Evolutionary conservation across 2,888 invertebrate species (phyloP).

Genomic region (Spilosoma lubricipeda): DNA sequence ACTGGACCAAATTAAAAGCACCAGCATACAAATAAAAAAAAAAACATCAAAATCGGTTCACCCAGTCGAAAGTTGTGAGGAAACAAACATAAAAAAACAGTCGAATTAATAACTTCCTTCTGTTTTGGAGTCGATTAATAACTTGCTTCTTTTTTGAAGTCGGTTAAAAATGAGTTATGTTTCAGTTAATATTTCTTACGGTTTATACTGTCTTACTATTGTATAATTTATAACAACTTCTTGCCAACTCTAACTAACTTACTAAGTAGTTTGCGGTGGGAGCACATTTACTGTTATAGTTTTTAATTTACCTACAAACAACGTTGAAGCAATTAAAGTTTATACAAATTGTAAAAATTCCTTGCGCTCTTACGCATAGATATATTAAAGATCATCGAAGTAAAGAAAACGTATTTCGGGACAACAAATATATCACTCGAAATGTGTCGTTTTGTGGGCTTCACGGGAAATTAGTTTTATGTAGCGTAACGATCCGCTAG

Average conservation of each 20-base stretch:
- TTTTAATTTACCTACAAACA: background rate
- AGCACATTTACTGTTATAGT: background rate
- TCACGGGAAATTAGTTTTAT: constrained; percentile 29
- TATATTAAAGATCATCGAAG: constrained; percentile 14
- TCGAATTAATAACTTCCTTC: too few species aligned
- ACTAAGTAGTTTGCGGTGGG: background rate
- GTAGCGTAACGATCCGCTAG: constrained; percentile 23
- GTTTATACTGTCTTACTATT: background rate
- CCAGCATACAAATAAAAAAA: too few species aligned
- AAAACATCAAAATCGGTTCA: too few species aligned
- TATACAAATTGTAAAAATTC: constrained; percentile 3
- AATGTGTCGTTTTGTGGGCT: constrained; percentile 27
- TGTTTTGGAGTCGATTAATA: too few species aligned
- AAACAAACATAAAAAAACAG: too few species aligned
- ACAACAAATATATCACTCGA: constrained; percentile 20
- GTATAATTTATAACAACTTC: too few species aligned
- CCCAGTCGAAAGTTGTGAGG: too few species aligned
- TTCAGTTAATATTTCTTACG: background rate
- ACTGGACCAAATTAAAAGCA: too few species aligned
- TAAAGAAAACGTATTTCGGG: constrained; percentile 20
- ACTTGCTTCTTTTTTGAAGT: too few species aligned
- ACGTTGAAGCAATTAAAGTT: background rate
- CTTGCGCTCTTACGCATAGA: background rate
- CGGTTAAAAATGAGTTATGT: too few species aligned
- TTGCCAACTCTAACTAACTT: too few species aligned